Evolutionary conservation across 2,113 vertebrate genomes (phyloP).

Genomic region (Nettapus auritus): DNA sequence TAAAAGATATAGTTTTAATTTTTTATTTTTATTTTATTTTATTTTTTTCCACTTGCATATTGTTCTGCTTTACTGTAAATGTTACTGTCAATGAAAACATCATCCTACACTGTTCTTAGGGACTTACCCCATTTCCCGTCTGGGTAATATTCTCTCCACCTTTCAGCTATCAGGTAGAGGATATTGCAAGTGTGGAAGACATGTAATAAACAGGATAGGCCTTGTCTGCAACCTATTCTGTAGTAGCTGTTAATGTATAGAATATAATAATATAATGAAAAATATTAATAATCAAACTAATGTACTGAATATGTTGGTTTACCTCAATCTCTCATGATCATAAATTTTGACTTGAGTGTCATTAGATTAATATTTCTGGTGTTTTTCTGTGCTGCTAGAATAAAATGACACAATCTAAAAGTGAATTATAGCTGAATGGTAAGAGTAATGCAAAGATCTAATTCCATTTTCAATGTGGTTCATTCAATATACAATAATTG

Average conservation of each 20-base stretch:
- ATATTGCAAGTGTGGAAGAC: neutral
- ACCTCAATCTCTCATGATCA: neutral
- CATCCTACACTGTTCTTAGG: neutral
- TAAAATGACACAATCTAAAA: slow-evolving; percentile 40
- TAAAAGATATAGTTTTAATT: neutral
- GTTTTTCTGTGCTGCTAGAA: slow-evolving; percentile 1
- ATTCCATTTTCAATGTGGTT: slow-evolving; percentile 49
- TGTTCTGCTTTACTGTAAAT: neutral
- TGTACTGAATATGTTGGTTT: slow-evolving; percentile 9
- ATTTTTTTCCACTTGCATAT: neutral
- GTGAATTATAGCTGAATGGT: slow-evolving; percentile 26
- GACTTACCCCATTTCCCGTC: neutral
- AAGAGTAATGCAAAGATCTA: slow-evolving; percentile 45
- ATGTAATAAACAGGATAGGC: neutral
- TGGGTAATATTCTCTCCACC: neutral
- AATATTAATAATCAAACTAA: neutral
- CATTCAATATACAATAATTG: slow-evolving; percentile 36
- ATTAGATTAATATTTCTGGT: slow-evolving; percentile 17
- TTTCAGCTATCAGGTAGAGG: neutral
- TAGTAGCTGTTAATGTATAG: neutral
- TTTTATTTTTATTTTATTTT: no score
- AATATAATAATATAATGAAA: neutral
- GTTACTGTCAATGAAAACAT: neutral
- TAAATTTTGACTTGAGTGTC: neutral
- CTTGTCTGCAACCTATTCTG: neutral